A percentile compares a stretch with the other conserved stretches of the same genome.
Evolutionary conservation across 2,888 invertebrate species (phyloP).

Genomic region (Leptopterna dolabrata): DNA sequence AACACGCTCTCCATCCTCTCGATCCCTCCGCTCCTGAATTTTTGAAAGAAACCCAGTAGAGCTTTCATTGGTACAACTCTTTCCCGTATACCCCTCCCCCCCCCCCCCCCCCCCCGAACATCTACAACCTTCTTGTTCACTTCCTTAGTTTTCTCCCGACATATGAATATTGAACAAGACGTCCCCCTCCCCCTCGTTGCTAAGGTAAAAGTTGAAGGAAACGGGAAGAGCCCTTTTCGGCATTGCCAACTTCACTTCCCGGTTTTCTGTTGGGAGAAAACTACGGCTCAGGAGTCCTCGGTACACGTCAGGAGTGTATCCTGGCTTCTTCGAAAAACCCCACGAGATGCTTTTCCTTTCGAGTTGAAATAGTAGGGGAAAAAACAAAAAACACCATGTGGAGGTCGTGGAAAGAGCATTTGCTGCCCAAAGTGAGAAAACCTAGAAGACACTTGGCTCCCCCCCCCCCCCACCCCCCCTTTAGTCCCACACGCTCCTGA

Average conservation of each 20-base stretch:
- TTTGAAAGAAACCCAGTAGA: not conserved
- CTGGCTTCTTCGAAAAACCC: not conserved
- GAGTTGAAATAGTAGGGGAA: not conserved
- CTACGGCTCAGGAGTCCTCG: not conserved
- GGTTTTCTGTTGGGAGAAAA: not conserved
- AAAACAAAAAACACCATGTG: not conserved
- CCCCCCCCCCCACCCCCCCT: not conserved
- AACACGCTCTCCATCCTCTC: not conserved
- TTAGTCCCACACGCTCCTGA: too few species aligned
- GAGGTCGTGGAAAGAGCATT: not conserved
- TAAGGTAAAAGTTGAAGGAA: not conserved
- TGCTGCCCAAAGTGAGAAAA: slow-evolving; percentile 12
- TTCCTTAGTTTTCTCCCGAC: not conserved
- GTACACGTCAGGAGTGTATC: not conserved
- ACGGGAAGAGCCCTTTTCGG: not conserved
- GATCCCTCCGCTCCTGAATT: not conserved
- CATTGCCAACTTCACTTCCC: not conserved
- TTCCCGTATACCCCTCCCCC: not conserved
- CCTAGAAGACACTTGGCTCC: not conserved
- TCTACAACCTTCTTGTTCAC: not conserved
- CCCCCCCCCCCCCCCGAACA: too few species aligned
- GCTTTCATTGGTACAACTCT: not conserved
- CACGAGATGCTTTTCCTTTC: not conserved
- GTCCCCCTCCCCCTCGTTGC: not conserved
- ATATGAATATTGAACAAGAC: not conserved